Base-by-base conservation (phyloP, 2,888 invertebrate species). In the Ectropis crepuscularia region DNA sequence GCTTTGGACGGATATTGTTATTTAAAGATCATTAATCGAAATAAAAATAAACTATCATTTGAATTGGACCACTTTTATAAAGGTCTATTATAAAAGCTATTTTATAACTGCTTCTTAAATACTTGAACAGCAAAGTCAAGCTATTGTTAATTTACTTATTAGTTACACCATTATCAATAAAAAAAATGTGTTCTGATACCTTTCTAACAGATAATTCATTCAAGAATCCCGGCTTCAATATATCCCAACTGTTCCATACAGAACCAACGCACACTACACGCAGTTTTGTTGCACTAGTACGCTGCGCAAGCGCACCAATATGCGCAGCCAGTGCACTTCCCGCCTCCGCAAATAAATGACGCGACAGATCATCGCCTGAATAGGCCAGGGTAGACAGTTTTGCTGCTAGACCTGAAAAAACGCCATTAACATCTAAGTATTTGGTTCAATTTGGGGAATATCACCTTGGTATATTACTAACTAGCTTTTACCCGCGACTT, bases 211-310 rank as follows among this genome's bases (percentile, higher is more conserved):
- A 77, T 5, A 96, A 82, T 66, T 94, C 93, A 2, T 86, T 77
- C 5, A 95, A 78, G 72, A 97, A 96, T 0, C 97, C 98, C 4
- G 94, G 90, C 77, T 95, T 93, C 67, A 99, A 82, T 37, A 96
- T 93, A 5, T 95, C 90, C 98, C 98, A 99, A 80, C 98, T 98
- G 68, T 96, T 95, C 97, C 98, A 99, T 0, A 99, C 98, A 0
- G 98, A 98, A 0, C 99, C 99, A 0, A 99, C 97, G 82, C 98
- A 99, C 0, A 98, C 95, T 0, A 99, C 94, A 53, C 95, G 94
- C 47, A 98, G 36, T 4, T 42, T 96, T 85, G 0, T 94, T 57
- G 93, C 94, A 95, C 97, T 59, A 96, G 88, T 60, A 92, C 72
- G 94, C 82, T 65, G 85, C 76, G 43, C 98, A 96, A 76, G 96